These are phyloP conservation scores for Leptinotarsa tumamoca DNA, from an alignment of 2,888 invertebrate species.

Conservation along the genomic window DNA sequence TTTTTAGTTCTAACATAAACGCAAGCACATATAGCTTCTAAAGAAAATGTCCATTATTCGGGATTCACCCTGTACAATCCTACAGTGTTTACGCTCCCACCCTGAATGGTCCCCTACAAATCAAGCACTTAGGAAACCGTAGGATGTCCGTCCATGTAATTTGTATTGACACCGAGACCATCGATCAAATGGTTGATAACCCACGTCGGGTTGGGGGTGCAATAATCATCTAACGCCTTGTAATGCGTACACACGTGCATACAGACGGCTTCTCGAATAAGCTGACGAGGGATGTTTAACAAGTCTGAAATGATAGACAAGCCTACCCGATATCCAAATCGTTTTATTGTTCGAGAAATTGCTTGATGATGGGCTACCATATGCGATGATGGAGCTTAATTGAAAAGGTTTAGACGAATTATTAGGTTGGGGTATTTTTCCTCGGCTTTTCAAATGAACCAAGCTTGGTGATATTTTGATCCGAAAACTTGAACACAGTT, in stretches of 20 bases:
- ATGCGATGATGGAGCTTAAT: constrained; percentile 2
- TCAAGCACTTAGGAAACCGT: not conserved
- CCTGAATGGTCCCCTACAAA: not conserved
- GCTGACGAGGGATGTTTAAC: constrained; percentile 25
- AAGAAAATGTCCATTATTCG: no score
- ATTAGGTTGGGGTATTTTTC: no score
- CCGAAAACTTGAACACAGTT: no score
- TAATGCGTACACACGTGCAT: constrained; percentile 10
- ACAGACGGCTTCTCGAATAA: constrained; percentile 9
- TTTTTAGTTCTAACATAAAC: no score
- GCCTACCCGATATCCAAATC: constrained; percentile 7
- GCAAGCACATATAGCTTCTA: no score
- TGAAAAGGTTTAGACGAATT: no score
- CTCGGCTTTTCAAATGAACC: no score
- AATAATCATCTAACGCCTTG: constrained; percentile 6
- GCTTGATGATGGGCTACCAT: not conserved
- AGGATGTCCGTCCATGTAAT: not conserved
- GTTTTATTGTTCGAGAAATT: constrained; percentile 25
- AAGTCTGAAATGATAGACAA: constrained; percentile 22
- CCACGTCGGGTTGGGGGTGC: not conserved
- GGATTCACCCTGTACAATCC: no score
- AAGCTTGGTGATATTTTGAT: no score
- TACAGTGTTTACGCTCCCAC: not conserved
- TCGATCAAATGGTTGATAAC: constrained; percentile 4
- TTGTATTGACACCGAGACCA: not conserved